Percentiles rank a stretch among this genome's conserved stretches.
These are phyloP conservation scores for Esox lucius DNA, from an alignment of 2,797 vertebrate species.

Conservation along the genomic window DNA sequence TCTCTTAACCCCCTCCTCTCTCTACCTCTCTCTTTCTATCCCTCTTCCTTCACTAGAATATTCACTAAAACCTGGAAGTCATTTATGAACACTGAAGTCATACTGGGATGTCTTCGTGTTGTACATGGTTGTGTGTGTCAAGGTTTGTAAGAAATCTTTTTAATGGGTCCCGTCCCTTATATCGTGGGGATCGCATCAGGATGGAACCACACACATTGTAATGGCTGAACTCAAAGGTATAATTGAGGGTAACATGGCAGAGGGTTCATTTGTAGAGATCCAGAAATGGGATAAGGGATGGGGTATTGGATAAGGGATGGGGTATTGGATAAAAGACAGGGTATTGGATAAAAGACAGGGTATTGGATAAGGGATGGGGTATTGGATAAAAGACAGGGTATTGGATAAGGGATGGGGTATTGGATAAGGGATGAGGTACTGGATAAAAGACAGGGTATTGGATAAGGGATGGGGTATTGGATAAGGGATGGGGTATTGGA, in stretches of 20 bases:
- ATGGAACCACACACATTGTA: conserved; percentile 36
- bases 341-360: too few relatives aligned
- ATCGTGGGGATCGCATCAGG: conserved; percentile 59
- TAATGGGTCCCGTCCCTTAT: conserved; percentile 27
- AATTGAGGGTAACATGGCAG: conserved; percentile 29
- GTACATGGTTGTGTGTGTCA: conserved; percentile 41
- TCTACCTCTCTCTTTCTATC: background rate
- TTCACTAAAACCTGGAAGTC: conserved; percentile 47
- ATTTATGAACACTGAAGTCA: conserved; percentile 56
- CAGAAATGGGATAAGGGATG: background rate
- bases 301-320: background rate
- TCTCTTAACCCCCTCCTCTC: background rate
- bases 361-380: too few relatives aligned
- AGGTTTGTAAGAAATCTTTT: conserved; percentile 35
- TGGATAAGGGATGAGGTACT: too few relatives aligned
- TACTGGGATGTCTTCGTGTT: conserved; percentile 40
- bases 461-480: too few relatives aligned
- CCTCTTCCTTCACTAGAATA: background rate
- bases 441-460: too few relatives aligned
- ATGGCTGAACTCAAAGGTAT: conserved; percentile 37
- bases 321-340: background rate
- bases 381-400: too few relatives aligned
- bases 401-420: too few relatives aligned
- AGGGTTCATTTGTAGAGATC: conserved; percentile 16
- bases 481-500: too few relatives aligned